Percentiles rank a stretch among this genome's conserved stretches.
These are phyloP conservation scores for Samia ricini DNA, from an alignment of 1,140 invertebrate species.

Conservation along the genomic window DNA sequence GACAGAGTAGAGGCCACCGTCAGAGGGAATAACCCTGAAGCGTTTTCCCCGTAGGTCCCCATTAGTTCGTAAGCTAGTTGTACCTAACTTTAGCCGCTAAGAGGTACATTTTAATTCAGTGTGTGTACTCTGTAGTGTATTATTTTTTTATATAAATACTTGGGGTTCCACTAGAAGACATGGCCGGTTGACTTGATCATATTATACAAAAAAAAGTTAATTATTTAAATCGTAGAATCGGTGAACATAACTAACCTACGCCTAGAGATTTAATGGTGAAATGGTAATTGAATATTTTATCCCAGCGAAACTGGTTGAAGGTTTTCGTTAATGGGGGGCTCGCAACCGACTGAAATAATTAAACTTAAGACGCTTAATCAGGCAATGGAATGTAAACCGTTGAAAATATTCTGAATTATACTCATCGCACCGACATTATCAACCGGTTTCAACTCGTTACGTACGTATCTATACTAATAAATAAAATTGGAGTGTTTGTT, in stretches of 20 bases:
- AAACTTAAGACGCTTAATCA: conserved; percentile 7
- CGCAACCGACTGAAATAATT: conserved; percentile 6
- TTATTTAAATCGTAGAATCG: background rate
- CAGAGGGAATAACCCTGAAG: too few relatives aligned
- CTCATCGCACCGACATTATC: background rate
- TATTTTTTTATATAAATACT: too few relatives aligned
- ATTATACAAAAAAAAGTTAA: background rate
- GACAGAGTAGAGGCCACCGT: too few relatives aligned
- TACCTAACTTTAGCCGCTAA: too few relatives aligned
- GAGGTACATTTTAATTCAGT: too few relatives aligned
- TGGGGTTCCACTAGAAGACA: too few relatives aligned
- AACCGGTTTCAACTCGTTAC: background rate
- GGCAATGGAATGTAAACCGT: background rate
- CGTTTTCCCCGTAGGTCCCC: too few relatives aligned
- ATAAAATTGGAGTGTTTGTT: too few relatives aligned
- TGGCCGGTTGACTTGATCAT: too few relatives aligned
- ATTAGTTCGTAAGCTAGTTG: too few relatives aligned
- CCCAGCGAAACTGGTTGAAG: conserved; percentile 3
- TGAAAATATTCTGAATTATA: conserved; percentile 12
- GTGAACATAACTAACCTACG: conserved; percentile 1
- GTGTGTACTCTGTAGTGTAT: too few relatives aligned
- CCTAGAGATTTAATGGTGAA: conserved; percentile 2
- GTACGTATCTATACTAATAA: too few relatives aligned
- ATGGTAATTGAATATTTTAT: conserved; percentile 12
- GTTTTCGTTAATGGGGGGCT: background rate